Evolutionary conservation across 2,797 vertebrate genomes (phyloP).

Genomic region (Mionectes olivaceus): DNA sequence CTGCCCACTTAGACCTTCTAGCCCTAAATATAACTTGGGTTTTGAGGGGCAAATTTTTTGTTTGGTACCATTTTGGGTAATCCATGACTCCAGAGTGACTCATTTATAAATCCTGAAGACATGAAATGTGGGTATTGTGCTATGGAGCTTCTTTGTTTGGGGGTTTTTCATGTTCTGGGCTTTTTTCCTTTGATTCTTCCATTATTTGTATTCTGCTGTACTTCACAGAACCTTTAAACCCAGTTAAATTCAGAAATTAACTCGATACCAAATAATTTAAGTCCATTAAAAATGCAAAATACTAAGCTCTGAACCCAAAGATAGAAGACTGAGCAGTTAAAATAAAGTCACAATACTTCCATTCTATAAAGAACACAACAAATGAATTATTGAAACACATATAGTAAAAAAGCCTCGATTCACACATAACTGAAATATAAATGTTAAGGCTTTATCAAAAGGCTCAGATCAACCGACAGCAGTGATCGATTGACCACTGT

Average conservation of each 20-base stretch:
- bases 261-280: background rate
- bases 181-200: background rate
- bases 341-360: background rate
- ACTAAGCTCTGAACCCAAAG: background rate
- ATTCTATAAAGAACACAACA: background rate
- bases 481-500: background rate
- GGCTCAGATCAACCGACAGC: background rate
- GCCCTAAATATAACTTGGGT: background rate
- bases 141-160: background rate
- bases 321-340: background rate
- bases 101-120: background rate
- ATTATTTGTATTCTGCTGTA: background rate
- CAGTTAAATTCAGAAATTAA: background rate
- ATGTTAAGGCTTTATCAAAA: background rate
- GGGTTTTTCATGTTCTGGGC: fast-evolving
- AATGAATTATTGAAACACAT: background rate
- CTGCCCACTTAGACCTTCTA: background rate
- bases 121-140: background rate
- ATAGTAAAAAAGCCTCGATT: background rate
- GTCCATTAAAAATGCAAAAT: background rate
- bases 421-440: background rate
- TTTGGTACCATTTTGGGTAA: background rate
- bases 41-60: background rate
- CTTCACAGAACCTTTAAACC: background rate
- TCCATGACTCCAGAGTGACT: background rate